Conservation (phyloP, 2,797 vertebrate species). For the Phoebastria nigripes region DNA sequence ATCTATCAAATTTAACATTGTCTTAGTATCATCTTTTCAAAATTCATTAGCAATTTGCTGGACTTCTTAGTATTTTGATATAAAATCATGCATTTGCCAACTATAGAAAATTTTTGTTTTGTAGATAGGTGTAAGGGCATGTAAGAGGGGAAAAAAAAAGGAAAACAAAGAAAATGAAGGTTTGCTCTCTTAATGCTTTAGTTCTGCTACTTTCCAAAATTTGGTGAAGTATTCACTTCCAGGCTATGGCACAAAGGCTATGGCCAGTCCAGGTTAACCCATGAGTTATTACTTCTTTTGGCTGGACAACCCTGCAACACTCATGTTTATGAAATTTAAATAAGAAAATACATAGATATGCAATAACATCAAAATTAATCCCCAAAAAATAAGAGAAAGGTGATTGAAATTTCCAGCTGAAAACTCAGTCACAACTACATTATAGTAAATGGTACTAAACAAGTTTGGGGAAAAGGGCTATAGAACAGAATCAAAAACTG, state of each 20-base stretch:
- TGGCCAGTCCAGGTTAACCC: accelerated
- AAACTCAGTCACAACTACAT: neutral
- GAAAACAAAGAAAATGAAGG: neutral
- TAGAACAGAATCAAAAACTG: neutral
- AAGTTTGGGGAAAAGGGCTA: accelerated
- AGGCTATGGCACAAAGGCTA: accelerated
- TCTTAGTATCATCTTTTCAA: neutral
- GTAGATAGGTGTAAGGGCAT: neutral
- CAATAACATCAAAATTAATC: neutral
- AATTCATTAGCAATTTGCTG: neutral
- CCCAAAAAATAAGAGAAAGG: accelerated
- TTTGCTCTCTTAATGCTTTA: neutral
- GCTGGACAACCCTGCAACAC: accelerated
- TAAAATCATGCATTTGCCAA: neutral
- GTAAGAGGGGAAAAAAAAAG: accelerated
- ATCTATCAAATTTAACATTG: neutral
- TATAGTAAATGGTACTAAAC: neutral
- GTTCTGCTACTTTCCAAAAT: neutral
- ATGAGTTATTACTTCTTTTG: neutral
- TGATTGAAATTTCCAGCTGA: neutral
- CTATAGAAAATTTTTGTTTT: neutral
- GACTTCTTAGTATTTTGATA: neutral
- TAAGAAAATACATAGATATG: neutral
- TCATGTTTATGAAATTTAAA: neutral
- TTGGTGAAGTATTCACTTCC: neutral